Evolutionary conservation across 2,797 vertebrate species (phyloP).

Genomic region (Parambassis ranga): DNA sequence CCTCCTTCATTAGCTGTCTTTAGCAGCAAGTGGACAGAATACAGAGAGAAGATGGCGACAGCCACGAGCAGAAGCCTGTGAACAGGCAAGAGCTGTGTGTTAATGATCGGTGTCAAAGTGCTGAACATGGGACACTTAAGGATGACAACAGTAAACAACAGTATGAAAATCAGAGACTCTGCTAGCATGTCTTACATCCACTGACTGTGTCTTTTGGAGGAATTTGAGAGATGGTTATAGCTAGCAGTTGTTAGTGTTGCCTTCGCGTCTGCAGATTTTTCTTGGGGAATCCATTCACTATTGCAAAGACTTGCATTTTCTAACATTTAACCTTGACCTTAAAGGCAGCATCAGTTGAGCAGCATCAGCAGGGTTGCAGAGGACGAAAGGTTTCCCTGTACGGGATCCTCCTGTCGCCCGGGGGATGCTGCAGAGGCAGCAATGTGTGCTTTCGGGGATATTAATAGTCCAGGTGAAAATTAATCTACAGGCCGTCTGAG

Average conservation of each 20-base stretch:
- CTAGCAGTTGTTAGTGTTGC: no score
- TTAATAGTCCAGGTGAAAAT: slow-evolving; percentile 55
- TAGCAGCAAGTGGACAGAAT: slow-evolving; percentile 96
- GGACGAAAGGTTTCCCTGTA: slow-evolving; percentile 11
- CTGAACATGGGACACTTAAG: slow-evolving; percentile 3
- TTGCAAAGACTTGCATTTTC: not conserved
- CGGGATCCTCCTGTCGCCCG: slow-evolving; percentile 22
- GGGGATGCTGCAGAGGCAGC: slow-evolving; percentile 23
- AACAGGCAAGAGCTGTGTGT: slow-evolving; percentile 5
- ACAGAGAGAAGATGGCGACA: slow-evolving; percentile 93
- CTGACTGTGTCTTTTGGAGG: no score
- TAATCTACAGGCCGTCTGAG: slow-evolving; percentile 38
- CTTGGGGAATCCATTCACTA: no score
- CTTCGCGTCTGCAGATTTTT: no score
- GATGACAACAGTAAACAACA: slow-evolving; percentile 21
- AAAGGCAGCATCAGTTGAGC: not conserved
- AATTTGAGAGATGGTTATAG: no score
- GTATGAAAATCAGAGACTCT: slow-evolving; percentile 7
- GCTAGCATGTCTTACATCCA: no score
- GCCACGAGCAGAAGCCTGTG: slow-evolving; percentile 89
- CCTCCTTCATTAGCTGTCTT: slow-evolving; percentile 99
- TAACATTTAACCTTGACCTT: not conserved
- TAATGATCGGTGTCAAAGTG: not conserved
- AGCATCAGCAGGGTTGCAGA: slow-evolving; percentile 19
- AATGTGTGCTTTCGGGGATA: not conserved